Base-by-base conservation (phyloP, 1,140 invertebrate species). In the Batillaria attramentaria region DNA sequence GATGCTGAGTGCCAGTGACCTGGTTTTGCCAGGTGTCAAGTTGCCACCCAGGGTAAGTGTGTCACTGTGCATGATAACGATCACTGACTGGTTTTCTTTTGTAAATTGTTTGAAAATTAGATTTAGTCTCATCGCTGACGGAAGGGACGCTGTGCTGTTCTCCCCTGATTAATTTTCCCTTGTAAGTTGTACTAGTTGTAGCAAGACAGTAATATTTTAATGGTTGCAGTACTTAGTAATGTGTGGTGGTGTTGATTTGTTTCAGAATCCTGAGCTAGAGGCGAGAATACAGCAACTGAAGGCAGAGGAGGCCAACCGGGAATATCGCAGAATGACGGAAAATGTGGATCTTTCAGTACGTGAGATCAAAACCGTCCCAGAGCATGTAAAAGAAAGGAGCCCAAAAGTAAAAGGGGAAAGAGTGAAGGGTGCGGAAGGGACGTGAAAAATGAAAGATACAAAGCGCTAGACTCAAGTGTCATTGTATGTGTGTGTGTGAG, bases 251-350 rank as follows among this genome's bases (percentile, higher is more conserved):
- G 70, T 73, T 62, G 20, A 57, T 81, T 80, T 81, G 65, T 69
- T 81, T 24, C 46, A 90, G 89, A 84, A 87, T 83, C 85, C 87
- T 65, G 86, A 88, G 73, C 83, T 90, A 16, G 89, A 90, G 78
- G 84, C 82, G 2, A 84, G 89, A 81, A 84, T 88, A 77, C 74
- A 90, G 65, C 86, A 83, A 77, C 81, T 90, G 37, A 85, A 84
- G 79, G 79, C 77, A 37, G 66, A 89, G 70, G 82, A 84, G 74
- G 86, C 84, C 18, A 86, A 90, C 70, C 84, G 78, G 79, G 84
- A 86, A 54, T 90, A 90, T 72, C 83, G 79, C 69, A 20, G 81
- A 43, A 90, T 90, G 88, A 87, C 86, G 13, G 78, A 79, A 72
- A 89, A 89, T 83, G 83, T 90, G 24, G 79, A 85, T 60, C 77